Evolutionary conservation across 2,888 invertebrate genomes (phyloP).

Genomic region (Agriopis aurantiaria): DNA sequence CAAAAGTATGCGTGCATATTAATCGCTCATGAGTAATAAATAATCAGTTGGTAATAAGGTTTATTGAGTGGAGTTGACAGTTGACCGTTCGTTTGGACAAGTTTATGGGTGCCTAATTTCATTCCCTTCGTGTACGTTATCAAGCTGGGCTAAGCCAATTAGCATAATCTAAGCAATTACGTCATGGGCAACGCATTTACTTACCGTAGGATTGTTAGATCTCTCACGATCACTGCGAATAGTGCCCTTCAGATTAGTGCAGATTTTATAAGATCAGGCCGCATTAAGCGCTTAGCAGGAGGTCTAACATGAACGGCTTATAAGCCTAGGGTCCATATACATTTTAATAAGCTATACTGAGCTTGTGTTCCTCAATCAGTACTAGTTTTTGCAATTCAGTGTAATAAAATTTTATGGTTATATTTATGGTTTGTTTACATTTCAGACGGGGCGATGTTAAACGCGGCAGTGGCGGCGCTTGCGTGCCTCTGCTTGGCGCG

Average conservation of each 20-base stretch:
- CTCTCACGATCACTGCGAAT: constrained; percentile 3
- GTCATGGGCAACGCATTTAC: constrained; percentile 25
- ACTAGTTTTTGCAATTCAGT: neutral
- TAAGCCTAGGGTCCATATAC: neutral
- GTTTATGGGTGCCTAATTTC: constrained; percentile 43
- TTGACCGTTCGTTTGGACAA: constrained; percentile 44
- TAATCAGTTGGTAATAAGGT: constrained; percentile 45
- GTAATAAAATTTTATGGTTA: neutral
- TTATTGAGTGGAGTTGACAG: constrained; percentile 46
- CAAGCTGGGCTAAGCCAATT: constrained; percentile 28
- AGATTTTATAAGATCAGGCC: constrained; percentile 6
- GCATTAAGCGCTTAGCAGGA: constrained; percentile 4
- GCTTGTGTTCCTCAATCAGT: neutral
- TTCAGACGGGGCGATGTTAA: constrained; percentile 83
- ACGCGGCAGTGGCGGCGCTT: constrained; percentile 75
- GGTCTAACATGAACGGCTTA: neutral
- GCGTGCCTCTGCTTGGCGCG: constrained; percentile 84
- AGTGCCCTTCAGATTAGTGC: neutral
- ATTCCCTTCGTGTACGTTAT: constrained; percentile 31
- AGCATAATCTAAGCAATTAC: constrained; percentile 34
- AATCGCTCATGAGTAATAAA: constrained; percentile 42
- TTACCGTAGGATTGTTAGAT: constrained; percentile 26
- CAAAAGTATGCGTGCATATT: constrained; percentile 40
- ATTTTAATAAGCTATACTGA: neutral
- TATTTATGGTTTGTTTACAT: constrained; percentile 35